A percentile compares a stretch with the other conserved stretches of the same genome.
Evolutionary conservation across 2,888 invertebrate genomes (phyloP).

Genomic region (Adelognathus sp.): DNA sequence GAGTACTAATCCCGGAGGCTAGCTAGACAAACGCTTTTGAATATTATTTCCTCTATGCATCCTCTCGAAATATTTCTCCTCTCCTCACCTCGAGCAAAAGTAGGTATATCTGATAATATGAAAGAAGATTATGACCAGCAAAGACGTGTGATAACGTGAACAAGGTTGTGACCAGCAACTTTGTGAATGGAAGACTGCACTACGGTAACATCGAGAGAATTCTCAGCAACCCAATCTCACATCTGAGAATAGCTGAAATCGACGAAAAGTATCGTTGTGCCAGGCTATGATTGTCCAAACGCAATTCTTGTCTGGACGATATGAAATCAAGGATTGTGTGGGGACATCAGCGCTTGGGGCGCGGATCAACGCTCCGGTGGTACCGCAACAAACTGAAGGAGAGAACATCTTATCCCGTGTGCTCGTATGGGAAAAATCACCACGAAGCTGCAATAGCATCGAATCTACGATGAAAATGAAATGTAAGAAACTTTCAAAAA

Average conservation of each 20-base stretch:
- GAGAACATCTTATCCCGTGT: neutral
- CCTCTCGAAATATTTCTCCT: constrained; percentile 4
- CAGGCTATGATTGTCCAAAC: constrained; percentile 82
- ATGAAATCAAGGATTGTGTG: constrained; percentile 80
- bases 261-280: constrained; percentile 68
- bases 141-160: constrained; percentile 12
- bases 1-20: constrained; percentile 36
- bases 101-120: too few relatives aligned
- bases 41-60: constrained; percentile 45
- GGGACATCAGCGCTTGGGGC: constrained; percentile 81
- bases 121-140: too few relatives aligned
- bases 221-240: neutral
- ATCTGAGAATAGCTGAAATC: neutral
- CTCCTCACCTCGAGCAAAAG: neutral
- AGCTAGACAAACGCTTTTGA: constrained; percentile 41
- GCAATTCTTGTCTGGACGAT: constrained; percentile 79
- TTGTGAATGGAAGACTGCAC: constrained; percentile 1
- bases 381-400: neutral
- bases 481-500: too few relatives aligned
- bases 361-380: constrained; percentile 68
- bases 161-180: constrained; percentile 14
- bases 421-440: neutral
- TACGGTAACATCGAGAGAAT: constrained; percentile 21
- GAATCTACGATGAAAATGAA: too few relatives aligned
- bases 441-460: neutral